These are phyloP conservation scores for Erpetoichthys calabaricus DNA, from an alignment of 2,797 vertebrate species.

Conservation along the genomic window DNA sequence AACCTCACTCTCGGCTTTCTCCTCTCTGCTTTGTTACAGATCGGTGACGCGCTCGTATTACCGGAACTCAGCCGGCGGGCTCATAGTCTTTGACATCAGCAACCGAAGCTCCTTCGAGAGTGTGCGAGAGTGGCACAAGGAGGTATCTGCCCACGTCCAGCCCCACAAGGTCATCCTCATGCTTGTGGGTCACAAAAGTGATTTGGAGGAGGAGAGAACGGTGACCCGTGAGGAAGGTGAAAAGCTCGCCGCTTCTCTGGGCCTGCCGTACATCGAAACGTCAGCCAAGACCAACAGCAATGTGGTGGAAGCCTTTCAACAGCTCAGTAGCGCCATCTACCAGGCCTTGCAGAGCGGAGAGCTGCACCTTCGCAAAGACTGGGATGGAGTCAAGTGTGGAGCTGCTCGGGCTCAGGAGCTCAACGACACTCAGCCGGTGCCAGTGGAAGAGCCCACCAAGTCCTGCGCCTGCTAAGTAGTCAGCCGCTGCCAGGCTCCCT, in stretches of 20 bases:
- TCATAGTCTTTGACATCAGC: constrained; percentile 68
- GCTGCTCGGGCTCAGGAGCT: constrained; percentile 24
- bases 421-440: constrained; percentile 15
- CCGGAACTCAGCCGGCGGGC: constrained; percentile 59
- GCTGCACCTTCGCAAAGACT: constrained; percentile 43
- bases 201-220: constrained; percentile 32
- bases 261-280: constrained; percentile 53
- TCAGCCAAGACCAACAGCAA: constrained; percentile 59
- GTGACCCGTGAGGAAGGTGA: constrained; percentile 54
- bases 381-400: constrained; percentile 60
- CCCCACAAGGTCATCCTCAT: constrained; percentile 52
- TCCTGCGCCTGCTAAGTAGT: constrained; percentile 34
- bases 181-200: constrained; percentile 66
- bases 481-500: too few species aligned
- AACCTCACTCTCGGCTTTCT: too few species aligned
- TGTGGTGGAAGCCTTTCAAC: constrained; percentile 49
- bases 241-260: constrained; percentile 45
- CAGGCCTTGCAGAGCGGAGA: constrained; percentile 44
- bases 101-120: constrained; percentile 62
- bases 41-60: constrained; percentile 76
- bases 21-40: constrained; percentile 26
- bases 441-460: constrained; percentile 16
- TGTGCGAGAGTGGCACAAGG: constrained; percentile 49
- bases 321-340: constrained; percentile 46
- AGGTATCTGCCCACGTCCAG: constrained; percentile 54